A percentile compares a stretch with the other conserved stretches of the same genome.
Evolutionary conservation across 2,797 vertebrate species (phyloP).

Genomic region (Rhodeus uyekii): DNA sequence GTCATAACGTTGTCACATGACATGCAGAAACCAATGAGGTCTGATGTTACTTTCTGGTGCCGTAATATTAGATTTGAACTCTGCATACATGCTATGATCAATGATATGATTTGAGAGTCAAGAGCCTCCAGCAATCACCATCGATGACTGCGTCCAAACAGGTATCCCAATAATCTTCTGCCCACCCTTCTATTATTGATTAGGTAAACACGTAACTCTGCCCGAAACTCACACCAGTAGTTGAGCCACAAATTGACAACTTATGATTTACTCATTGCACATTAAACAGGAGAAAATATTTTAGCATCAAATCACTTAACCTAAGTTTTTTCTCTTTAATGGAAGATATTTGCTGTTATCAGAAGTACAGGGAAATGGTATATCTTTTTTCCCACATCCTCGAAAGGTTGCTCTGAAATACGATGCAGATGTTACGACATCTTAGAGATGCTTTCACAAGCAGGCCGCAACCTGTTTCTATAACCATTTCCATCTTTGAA

Average conservation of each 20-base stretch:
- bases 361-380: not conserved
- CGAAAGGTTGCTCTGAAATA: not conserved
- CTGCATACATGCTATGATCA: too few species aligned
- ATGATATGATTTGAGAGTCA: not conserved
- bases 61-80: not conserved
- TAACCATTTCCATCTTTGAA: slow-evolving; percentile 7
- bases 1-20: too few species aligned
- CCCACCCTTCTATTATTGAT: not conserved
- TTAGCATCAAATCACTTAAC: not conserved
- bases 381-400: not conserved
- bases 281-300: not conserved
- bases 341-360: not conserved
- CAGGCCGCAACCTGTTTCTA: not conserved
- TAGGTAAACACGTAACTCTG: not conserved
- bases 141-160: not conserved
- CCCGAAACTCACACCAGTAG: too few species aligned
- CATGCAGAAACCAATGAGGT: not conserved
- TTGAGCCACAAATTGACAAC: not conserved
- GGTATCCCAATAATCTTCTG: not conserved
- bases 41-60: not conserved
- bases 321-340: not conserved
- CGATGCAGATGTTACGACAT: slow-evolving; percentile 31
- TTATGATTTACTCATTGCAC: not conserved
- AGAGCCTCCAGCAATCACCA: not conserved
- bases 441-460: not conserved